Evolutionary conservation across 1,140 invertebrate species (phyloP), one percentile per base, ranked within the genome.

Genomic region (Drosophila azteca): DNA sequence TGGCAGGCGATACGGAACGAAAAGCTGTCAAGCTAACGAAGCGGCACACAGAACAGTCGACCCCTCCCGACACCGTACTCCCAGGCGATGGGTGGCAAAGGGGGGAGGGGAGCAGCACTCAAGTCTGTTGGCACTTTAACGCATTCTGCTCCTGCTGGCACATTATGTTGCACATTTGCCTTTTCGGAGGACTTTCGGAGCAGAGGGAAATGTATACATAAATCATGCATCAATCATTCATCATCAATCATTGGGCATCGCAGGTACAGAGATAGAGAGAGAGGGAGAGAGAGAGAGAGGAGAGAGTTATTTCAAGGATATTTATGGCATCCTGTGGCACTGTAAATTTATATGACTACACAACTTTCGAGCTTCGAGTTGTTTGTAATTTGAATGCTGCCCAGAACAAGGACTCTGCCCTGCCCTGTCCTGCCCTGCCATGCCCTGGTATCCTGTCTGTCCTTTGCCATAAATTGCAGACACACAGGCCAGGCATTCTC

Each of bases 141-240:
- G 68, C 64, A 73, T 83, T 84, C 80, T 55, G 46, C 69, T 67
- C 20, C 43, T 5, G 39, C 15, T 15, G 3, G 9, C 48, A 43
- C 35, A 22, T 64, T 41, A 59, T 17, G 69, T 41, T 84, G 75
- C 77, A 79, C 53, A 73, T 83, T 26, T 31, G 29, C 43, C 11
- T 46, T 20, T 20, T 20, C 17, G 17, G 17, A 20, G 17, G 64
- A 62, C 54, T 66, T 50, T 63, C 15, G 48, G 39, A 63, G 39
- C 64, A 53, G 31, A 48, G 64, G 52, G 50, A 67, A 64, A 78
- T 22, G 57, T 24, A 43, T 58, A 58, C 64, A 84, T 85, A 67
- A 77, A 70, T 80, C 73, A 64, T 67, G 53, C 83, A 87, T 88
- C 82, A 87, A 87, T 87, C 83, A 88, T 87, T 79, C 79, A 82